A percentile compares a stretch with the other conserved stretches of the same genome.
phyloP scores from a whole-genome alignment of 2,113 vertebrate species.

The Corythornis cristatus region DNA sequence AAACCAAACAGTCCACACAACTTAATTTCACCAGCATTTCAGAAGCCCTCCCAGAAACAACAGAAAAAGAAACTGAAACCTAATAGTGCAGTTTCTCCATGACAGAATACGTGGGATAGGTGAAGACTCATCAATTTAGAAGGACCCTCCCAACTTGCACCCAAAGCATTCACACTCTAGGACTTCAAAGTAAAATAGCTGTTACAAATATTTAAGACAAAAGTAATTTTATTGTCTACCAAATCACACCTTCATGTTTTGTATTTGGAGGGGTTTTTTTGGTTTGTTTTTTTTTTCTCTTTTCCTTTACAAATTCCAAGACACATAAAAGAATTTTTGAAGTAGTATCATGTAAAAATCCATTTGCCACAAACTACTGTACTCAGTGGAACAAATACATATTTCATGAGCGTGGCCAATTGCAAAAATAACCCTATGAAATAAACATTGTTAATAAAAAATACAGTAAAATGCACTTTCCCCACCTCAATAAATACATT shows the following conservation, averaged over 20 bases:
- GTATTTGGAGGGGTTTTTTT: background rate
- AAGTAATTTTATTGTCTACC: conserved; percentile 61
- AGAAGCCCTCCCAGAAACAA: background rate
- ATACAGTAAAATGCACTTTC: conserved; percentile 85
- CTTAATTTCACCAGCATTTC: background rate
- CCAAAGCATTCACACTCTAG: background rate
- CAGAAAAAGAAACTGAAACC: background rate
- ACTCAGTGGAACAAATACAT: conserved; percentile 41
- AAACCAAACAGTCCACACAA: background rate
- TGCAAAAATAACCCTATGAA: conserved; percentile 66
- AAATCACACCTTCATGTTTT: background rate
- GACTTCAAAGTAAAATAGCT: background rate
- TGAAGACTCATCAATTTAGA: background rate
- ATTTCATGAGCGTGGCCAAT: conserved; percentile 9
- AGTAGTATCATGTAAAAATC: background rate
- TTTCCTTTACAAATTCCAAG: conserved; percentile 27
- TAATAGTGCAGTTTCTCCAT: background rate
- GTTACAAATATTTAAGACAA: background rate
- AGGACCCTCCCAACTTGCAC: background rate
- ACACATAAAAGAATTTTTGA: background rate
- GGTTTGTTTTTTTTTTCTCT: background rate
- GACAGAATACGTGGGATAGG: background rate
- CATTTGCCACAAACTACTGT: conserved; percentile 16
- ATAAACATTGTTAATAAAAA: conserved; percentile 72
- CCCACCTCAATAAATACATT: conserved; percentile 81